Base-by-base conservation (phyloP, 1,140 invertebrate genomes). In the Augochlora pura region DNA sequence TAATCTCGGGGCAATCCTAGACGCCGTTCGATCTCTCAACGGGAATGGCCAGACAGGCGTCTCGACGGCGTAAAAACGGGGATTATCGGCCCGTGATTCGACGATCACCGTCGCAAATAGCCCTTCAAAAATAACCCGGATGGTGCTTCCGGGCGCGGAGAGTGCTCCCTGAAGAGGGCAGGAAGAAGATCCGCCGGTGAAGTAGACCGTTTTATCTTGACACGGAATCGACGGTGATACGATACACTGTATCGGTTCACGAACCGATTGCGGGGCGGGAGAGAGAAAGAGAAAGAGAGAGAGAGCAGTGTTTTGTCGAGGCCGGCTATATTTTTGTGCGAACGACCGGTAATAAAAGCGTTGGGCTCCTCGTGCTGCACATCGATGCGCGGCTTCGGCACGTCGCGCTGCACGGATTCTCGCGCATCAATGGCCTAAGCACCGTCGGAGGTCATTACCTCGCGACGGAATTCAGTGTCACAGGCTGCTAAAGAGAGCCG, bases 401-500 rank as follows among this genome's bases (percentile, higher is more conserved):
- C 32, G 46, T 12, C 21, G 21, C 38, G 52, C 49, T 9, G 25
- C 74, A n/a, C 32, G 32, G 54, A 25, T 78, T 71, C 76, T 4
- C 60, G 8, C 18, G 9, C 42, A 16, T 77, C 57, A 16, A 62
- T 70, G 59, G 57, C n/a, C 6, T 38, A 59, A 66, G 62, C 69
- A 23, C 25, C n/a, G 39, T 59, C 42, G 16, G 60, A 78, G 60
- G 68, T 78, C 68, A 57, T 78, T 72, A 78, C 68, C 69, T 78
- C 60, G 49, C 54, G 49, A 49, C 57, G 70, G 52, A 79, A 73
- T 79, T 66, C 77, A 66, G 49, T 79, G 62, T 73, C 49, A 38
- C 60, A 10, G 25, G 42, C 10, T 46, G 42, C 42, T 10, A 46
- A 14, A 46, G 42, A 12, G 42, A 46, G 42, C 0, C 10, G 14